Percentiles rank a stretch among this genome's conserved stretches.
These are phyloP conservation scores for Amphimedon queenslandica DNA, from an alignment of 37 sponge, comb jelly and placozoan species.

Conservation along the genomic window DNA sequence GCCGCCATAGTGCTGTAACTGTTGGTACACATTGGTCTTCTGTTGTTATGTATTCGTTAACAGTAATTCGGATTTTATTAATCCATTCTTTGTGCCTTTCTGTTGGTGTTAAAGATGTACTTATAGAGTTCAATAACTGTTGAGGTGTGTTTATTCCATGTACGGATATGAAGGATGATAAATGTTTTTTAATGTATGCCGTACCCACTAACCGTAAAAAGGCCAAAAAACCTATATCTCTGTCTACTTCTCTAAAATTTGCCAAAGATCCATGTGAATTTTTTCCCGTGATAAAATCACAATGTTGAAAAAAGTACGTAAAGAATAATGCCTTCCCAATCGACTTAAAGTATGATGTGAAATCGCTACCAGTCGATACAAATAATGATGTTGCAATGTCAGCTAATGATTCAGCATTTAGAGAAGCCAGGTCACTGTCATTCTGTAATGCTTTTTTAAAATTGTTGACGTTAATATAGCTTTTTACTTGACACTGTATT, in stretches of 20 bases:
- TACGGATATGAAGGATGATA: background rate
- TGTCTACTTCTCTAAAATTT: background rate
- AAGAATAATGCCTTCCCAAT: slow-evolving; percentile 5
- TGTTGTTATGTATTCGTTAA: too few relatives aligned
- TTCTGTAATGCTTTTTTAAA: background rate
- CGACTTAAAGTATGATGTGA: background rate
- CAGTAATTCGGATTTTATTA: too few relatives aligned
- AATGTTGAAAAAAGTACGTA: slow-evolving; percentile 13
- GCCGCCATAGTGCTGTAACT: too few relatives aligned
- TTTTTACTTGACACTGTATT: background rate
- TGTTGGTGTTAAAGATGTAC: too few relatives aligned
- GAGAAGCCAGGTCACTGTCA: slow-evolving; percentile 13
- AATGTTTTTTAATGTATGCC: slow-evolving; percentile 7
- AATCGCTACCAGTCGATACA: slow-evolving; percentile 12
- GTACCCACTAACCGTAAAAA: slow-evolving; percentile 13
- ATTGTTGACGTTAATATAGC: background rate
- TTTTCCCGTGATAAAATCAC: slow-evolving; percentile 10
- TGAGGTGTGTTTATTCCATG: slow-evolving; percentile 1
- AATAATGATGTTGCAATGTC: background rate
- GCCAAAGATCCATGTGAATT: background rate
- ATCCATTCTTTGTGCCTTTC: too few relatives aligned
- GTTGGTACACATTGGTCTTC: too few relatives aligned
- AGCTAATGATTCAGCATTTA: background rate
- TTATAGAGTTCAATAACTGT: slow-evolving; percentile 17
- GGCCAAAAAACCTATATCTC: background rate